These are phyloP conservation scores for Gadopsis marmoratus DNA, from an alignment of 2,797 vertebrate species.

Conservation along the genomic window DNA sequence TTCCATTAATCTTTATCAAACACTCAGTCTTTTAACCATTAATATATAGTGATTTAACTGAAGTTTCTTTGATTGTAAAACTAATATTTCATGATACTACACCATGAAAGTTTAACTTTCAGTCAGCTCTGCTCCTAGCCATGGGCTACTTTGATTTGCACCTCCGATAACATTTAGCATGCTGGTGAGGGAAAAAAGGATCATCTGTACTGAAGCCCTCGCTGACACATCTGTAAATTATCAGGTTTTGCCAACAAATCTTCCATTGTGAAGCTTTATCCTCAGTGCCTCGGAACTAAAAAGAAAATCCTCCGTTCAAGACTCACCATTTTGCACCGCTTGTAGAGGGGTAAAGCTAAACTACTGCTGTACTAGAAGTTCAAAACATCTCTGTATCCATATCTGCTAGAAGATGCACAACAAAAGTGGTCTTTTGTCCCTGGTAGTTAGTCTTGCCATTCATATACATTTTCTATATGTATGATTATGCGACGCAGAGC, in stretches of 20 bases:
- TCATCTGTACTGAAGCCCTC: not conserved
- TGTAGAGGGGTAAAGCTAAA: not conserved
- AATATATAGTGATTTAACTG: not conserved
- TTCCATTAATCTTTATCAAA: conserved; percentile 20
- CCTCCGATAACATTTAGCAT: conserved; percentile 5
- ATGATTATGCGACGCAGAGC: not conserved
- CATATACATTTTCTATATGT: conserved; percentile 4
- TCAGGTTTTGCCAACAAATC: not conserved
- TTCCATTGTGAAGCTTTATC: not conserved
- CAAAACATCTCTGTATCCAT: not conserved
- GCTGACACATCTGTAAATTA: not conserved
- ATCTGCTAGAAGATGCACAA: not conserved
- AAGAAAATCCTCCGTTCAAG: not conserved
- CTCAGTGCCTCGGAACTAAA: not conserved
- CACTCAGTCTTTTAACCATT: not conserved
- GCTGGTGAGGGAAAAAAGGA: not conserved
- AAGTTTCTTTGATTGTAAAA: not conserved
- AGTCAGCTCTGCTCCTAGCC: not conserved
- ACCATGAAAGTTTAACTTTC: not conserved
- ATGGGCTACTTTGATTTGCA: not conserved
- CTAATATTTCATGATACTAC: not conserved
- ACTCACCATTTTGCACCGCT: not conserved
- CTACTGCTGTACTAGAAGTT: conserved; percentile 8
- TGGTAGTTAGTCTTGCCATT: conserved; percentile 13
- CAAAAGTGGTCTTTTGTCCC: not conserved